A percentile compares a stretch with the other conserved stretches of the same genome.
These are phyloP conservation scores for Aramus guarauna DNA, from an alignment of 2,113 vertebrate species.

Conservation along the genomic window DNA sequence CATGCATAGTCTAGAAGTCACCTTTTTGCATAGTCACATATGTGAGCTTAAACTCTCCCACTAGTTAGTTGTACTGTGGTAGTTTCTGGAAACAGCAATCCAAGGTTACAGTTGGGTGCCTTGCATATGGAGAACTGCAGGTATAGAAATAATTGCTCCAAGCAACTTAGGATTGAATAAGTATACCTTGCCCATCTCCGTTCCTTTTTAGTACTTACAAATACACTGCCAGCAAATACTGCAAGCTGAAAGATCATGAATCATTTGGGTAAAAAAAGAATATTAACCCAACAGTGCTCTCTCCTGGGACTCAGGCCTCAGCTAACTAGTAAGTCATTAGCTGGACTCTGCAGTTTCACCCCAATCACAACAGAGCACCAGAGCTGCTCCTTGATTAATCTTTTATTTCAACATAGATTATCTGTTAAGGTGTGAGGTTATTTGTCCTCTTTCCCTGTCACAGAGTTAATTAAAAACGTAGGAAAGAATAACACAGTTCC, in stretches of 20 bases:
- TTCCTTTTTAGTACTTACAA: neutral
- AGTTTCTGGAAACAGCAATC: neutral
- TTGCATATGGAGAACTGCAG: neutral
- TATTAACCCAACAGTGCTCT: neutral
- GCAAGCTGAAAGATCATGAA: neutral
- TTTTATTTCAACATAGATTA: neutral
- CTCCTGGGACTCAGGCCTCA: neutral
- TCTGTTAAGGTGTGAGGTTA: neutral
- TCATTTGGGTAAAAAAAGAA: neutral
- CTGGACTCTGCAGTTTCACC: neutral
- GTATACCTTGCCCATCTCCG: neutral
- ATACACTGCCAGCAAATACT: neutral
- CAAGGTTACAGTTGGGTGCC: neutral
- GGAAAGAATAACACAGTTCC: neutral
- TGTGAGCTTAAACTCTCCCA: neutral
- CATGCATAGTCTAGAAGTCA: neutral
- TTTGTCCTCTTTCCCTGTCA: neutral
- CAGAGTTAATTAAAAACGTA: neutral
- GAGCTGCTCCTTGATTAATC: neutral
- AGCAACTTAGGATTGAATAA: neutral
- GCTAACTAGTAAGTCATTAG: neutral
- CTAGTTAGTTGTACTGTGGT: too few relatives aligned
- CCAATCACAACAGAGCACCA: neutral
- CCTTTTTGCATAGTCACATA: neutral
- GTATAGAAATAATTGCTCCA: neutral